Percentiles rank a stretch among this genome's conserved stretches.
These are phyloP conservation scores for Pantelozetes paolii DNA, from an alignment of 2,888 invertebrate genomes.

Conservation along the genomic window DNA sequence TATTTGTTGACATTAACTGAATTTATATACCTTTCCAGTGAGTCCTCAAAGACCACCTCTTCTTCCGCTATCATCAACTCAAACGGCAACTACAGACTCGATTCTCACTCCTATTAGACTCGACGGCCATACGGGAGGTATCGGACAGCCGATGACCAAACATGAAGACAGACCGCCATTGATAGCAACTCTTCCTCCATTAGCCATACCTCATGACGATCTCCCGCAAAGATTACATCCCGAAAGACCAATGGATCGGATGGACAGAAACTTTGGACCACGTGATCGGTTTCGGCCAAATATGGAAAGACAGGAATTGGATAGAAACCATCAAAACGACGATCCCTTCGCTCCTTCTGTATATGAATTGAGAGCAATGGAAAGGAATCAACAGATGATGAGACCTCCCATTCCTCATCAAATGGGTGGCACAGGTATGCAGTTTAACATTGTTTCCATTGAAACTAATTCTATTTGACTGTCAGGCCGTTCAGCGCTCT, in stretches of 20 bases:
- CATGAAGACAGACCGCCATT: background rate
- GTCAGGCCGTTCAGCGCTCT: background rate
- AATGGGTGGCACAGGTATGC: background rate
- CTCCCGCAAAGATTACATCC: slow-evolving; percentile 14
- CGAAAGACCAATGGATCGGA: background rate
- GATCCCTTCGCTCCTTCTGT: slow-evolving; percentile 40
- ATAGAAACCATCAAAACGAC: slow-evolving; percentile 28
- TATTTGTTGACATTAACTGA: background rate
- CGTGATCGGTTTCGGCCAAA: slow-evolving; percentile 18
- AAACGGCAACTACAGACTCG: background rate
- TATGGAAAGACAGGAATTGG: slow-evolving; percentile 22
- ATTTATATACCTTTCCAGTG: too few relatives aligned
- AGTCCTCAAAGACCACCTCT: slow-evolving; percentile 14
- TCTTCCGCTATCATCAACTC: background rate
- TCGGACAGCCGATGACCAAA: background rate
- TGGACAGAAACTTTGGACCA: background rate
- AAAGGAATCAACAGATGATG: background rate
- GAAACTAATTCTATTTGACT: background rate
- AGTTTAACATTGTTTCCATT: background rate
- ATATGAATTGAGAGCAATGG: slow-evolving; percentile 37
- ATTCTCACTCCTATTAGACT: background rate
- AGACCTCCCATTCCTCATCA: slow-evolving; percentile 24
- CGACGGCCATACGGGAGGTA: background rate
- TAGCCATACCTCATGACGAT: slow-evolving; percentile 22
- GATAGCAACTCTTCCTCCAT: slow-evolving; percentile 3